phyloP scores from a whole-genome alignment of 2,888 invertebrate genomes.

The Mechanitis mazaeus region DNA sequence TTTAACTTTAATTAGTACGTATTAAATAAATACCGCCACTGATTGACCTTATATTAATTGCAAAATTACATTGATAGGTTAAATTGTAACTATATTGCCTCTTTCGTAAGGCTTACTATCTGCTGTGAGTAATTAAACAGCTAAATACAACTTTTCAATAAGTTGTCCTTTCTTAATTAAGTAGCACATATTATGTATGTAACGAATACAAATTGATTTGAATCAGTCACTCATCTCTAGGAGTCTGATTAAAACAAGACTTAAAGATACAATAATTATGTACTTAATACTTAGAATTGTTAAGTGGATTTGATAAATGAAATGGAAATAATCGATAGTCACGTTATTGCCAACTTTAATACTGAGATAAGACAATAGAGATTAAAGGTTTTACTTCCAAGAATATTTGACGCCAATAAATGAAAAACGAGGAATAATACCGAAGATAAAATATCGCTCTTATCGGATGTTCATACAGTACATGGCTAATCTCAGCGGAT shows the following conservation, averaged over 20 bases:
- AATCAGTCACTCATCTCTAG: background rate
- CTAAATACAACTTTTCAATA: too few relatives aligned
- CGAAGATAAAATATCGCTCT: constrained; percentile 57
- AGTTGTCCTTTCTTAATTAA: too few relatives aligned
- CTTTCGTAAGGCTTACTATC: too few relatives aligned
- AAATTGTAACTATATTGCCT: background rate
- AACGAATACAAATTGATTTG: background rate
- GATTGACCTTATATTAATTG: constrained; percentile 2
- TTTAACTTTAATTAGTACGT: too few relatives aligned
- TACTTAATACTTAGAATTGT: constrained; percentile 10
- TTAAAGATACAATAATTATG: constrained; percentile 3
- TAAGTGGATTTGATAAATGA: constrained; percentile 32
- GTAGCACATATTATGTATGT: background rate
- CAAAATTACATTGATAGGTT: background rate
- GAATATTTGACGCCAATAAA: constrained; percentile 48
- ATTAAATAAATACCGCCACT: background rate
- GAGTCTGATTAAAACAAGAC: background rate
- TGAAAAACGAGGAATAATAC: constrained; percentile 47
- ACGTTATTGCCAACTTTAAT: constrained; percentile 39
- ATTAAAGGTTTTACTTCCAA: constrained; percentile 45
- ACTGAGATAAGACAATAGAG: constrained; percentile 57
- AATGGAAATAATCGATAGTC: constrained; percentile 30
- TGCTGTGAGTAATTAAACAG: too few relatives aligned
- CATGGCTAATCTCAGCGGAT: constrained; percentile 31
- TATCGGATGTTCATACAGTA: constrained; percentile 56